These are phyloP conservation scores for Conistra vaccinii DNA, from an alignment of 2,888 invertebrate species.

Conservation along the genomic window DNA sequence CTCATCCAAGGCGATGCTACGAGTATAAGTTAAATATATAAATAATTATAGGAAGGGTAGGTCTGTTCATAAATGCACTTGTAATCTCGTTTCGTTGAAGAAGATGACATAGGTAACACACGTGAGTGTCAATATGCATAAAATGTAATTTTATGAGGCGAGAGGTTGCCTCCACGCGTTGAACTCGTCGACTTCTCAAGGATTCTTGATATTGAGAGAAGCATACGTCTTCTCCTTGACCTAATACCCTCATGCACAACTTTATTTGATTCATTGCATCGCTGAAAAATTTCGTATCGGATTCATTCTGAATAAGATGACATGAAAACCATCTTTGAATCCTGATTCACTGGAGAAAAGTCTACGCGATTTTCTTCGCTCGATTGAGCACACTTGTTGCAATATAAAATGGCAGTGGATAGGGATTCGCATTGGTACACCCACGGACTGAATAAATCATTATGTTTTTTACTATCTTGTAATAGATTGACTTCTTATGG, in stretches of 20 bases:
- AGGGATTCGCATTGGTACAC: not conserved
- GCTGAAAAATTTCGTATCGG: not conserved
- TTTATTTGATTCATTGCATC: conserved; percentile 25
- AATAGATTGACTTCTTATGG: too few species aligned
- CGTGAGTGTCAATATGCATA: not conserved
- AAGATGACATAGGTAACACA: not conserved
- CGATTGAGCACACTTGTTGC: conserved; percentile 24
- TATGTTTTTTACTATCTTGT: not conserved
- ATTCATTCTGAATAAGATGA: conserved; percentile 32
- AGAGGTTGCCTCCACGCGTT: not conserved
- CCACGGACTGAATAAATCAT: not conserved
- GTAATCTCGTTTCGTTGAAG: not conserved
- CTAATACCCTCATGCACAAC: not conserved
- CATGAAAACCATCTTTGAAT: conserved; percentile 17
- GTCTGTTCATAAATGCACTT: not conserved
- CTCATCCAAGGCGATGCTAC: not conserved
- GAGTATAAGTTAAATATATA: not conserved
- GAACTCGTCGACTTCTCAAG: not conserved
- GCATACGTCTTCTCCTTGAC: conserved; percentile 3
- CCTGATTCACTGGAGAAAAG: conserved; percentile 10
- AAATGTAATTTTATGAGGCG: not conserved
- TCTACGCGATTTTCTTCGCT: conserved; percentile 20
- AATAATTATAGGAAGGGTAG: not conserved
- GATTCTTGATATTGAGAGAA: not conserved
- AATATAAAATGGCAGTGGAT: conserved; percentile 4